phyloP scores from a whole-genome alignment of 2,113 vertebrate genomes.

The Indicator indicator region DNA sequence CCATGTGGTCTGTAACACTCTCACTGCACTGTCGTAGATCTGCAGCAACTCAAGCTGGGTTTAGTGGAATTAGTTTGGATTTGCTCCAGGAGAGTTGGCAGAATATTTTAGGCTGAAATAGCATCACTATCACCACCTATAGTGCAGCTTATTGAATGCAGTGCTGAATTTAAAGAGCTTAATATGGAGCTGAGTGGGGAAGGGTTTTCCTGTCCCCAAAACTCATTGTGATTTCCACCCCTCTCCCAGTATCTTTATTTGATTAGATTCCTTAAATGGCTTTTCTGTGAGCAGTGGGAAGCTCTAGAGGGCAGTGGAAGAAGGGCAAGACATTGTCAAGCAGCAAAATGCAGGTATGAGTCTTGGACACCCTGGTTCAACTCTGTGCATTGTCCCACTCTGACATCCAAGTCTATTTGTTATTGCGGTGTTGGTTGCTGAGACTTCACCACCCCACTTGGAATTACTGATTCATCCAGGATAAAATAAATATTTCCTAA shows the following conservation, averaged over 20 bases:
- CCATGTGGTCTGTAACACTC: not conserved
- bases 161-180: not conserved
- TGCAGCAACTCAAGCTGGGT: conserved; percentile 8
- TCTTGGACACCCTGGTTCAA: not conserved
- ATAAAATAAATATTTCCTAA: conserved; percentile 4
- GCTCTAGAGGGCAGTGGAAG: not conserved
- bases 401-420: not conserved
- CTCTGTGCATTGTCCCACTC: not conserved
- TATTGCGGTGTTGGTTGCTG: not conserved
- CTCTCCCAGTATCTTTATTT: not conserved
- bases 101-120: conserved; percentile 20
- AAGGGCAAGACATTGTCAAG: not conserved
- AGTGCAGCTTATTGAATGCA: not conserved
- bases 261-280: not conserved
- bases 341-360: not conserved
- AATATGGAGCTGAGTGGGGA: not conserved
- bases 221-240: not conserved
- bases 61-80: conserved; percentile 36
- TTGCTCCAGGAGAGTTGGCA: conserved; percentile 32
- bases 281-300: not conserved
- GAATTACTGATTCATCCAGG: conserved; percentile 13
- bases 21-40: not conserved
- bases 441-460: not conserved
- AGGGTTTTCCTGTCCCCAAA: not conserved
- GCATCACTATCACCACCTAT: not conserved